Evolutionary conservation across 2,888 invertebrate species (phyloP).

Genomic region (Scaptomyza caliginosa): DNA sequence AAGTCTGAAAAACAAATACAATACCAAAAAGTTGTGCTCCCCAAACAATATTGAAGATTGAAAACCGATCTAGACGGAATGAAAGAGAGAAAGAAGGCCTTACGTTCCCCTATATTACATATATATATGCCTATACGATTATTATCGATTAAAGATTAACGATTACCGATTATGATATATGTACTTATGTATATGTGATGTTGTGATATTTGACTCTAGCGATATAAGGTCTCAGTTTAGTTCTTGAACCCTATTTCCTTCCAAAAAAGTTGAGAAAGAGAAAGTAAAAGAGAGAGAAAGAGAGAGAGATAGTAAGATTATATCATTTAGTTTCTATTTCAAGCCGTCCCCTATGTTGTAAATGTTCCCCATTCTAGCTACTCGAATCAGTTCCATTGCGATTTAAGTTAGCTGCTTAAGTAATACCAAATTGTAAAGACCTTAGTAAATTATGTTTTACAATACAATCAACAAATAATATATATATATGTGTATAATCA

Average conservation of each 20-base stretch:
- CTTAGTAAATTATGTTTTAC: neutral
- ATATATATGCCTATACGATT: slow-evolving; percentile 27
- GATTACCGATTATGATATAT: slow-evolving; percentile 48
- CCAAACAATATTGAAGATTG: slow-evolving; percentile 15
- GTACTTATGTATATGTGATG: slow-evolving; percentile 62
- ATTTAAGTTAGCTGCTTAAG: slow-evolving; percentile 40
- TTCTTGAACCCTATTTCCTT: slow-evolving; percentile 17
- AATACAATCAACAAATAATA: slow-evolving; percentile 3
- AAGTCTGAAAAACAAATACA: slow-evolving; percentile 52
- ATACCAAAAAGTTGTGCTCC: slow-evolving; percentile 40
- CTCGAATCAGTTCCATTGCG: slow-evolving; percentile 14
- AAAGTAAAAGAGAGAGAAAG: neutral
- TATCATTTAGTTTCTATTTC: slow-evolving; percentile 29
- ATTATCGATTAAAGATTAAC: slow-evolving; percentile 43
- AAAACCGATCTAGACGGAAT: neutral
- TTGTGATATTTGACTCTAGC: slow-evolving; percentile 67
- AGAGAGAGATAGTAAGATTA: neutral
- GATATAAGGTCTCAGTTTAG: slow-evolving; percentile 45
- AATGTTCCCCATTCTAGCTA: slow-evolving; percentile 25
- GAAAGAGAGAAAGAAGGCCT: slow-evolving; percentile 6
- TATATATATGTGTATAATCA: slow-evolving; percentile 6
- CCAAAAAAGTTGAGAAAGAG: neutral
- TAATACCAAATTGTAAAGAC: slow-evolving; percentile 9
- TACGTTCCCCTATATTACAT: slow-evolving; percentile 27
- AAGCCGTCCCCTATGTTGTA: slow-evolving; percentile 34